These are phyloP conservation scores for Ia io DNA, from an alignment of 2,113 vertebrate genomes.

Conservation along the genomic window DNA sequence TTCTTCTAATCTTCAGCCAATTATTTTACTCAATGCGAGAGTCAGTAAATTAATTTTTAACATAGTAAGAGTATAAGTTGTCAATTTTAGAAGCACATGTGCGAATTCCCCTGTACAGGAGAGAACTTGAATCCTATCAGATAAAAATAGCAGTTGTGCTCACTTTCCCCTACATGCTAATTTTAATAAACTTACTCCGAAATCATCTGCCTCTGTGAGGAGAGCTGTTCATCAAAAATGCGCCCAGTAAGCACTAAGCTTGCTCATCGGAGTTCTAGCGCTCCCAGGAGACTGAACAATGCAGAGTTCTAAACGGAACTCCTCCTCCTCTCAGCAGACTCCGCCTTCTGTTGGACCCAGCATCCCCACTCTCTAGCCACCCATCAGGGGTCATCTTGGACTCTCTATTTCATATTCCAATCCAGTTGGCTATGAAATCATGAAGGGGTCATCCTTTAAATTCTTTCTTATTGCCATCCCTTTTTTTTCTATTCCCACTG, in stretches of 20 bases:
- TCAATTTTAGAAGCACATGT: slow-evolving; percentile 73
- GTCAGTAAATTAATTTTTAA: slow-evolving; percentile 66
- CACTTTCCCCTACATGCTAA: slow-evolving; percentile 66
- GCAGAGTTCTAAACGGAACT: neutral
- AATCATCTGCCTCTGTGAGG: slow-evolving; percentile 75
- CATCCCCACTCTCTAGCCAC: neutral
- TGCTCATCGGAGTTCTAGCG: slow-evolving; percentile 52
- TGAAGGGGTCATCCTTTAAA: neutral
- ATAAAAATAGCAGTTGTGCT: slow-evolving; percentile 74
- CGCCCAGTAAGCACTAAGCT: slow-evolving; percentile 50
- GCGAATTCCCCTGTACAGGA: slow-evolving; percentile 64
- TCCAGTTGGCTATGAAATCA: neutral
- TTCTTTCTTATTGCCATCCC: neutral
- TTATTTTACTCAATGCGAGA: slow-evolving; percentile 57
- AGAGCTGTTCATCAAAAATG: slow-evolving; percentile 66
- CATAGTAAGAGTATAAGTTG: slow-evolving; percentile 69
- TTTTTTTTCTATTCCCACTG: neutral
- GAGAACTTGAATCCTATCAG: slow-evolving; percentile 74
- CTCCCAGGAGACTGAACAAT: slow-evolving; percentile 48
- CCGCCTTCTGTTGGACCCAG: neutral
- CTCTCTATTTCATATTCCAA: neutral
- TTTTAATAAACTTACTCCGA: slow-evolving; percentile 78
- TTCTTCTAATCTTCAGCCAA: slow-evolving; percentile 31
- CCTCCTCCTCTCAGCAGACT: neutral
- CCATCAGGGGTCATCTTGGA: neutral